Percentiles rank a stretch among this genome's conserved stretches.
phyloP scores from a whole-genome alignment of 1,140 invertebrate genomes.

The Phymorhynchus buccinoides region DNA sequence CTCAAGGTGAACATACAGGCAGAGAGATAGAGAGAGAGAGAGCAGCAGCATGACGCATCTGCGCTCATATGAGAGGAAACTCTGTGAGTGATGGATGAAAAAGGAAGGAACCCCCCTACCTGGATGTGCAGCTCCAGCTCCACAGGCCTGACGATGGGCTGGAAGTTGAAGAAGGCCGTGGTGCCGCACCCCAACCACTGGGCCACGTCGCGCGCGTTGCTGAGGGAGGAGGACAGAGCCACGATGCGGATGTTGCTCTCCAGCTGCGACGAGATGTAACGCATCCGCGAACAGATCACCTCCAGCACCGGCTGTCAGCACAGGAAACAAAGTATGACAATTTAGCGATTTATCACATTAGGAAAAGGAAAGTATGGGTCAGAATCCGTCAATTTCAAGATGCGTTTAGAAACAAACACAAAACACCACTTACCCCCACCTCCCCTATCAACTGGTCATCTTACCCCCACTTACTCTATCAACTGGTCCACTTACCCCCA shows the following conservation, averaged over 20 bases:
- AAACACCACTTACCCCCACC: no score
- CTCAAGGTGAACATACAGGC: no score
- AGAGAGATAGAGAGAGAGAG: no score
- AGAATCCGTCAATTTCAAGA: no score
- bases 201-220: constrained; percentile 95
- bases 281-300: constrained; percentile 96
- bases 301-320: constrained; percentile 88
- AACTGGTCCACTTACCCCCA: no score
- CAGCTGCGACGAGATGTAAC: constrained; percentile 97
- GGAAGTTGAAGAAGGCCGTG: constrained; percentile 97
- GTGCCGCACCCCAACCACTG: constrained; percentile 97
- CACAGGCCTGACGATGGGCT: constrained; percentile 95
- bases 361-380: no score
- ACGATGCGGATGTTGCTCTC: constrained; percentile 93
- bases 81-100: background rate
- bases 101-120: constrained; percentile 55
- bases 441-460: no score
- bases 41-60: no score
- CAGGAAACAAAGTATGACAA: background rate
- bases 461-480: no score
- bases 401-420: no score
- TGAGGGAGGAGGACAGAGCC: constrained; percentile 93
- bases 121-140: constrained; percentile 96
- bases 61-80: no score
- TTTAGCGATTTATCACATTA: no score